Evolutionary conservation across 2,797 vertebrate species (phyloP).

Genomic region (Pseudochirops corinnae): DNA sequence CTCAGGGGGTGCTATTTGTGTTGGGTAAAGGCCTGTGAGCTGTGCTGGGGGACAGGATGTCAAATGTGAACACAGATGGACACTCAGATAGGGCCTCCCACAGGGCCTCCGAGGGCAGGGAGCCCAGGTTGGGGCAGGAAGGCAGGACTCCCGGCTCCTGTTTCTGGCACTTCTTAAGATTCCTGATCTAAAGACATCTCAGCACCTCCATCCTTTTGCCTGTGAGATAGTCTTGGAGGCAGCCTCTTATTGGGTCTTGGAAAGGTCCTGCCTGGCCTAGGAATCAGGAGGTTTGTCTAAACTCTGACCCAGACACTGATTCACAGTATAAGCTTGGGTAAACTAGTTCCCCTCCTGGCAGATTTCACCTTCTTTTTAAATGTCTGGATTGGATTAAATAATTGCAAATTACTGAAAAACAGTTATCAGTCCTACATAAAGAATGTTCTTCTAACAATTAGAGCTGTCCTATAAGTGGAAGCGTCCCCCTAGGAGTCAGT

Average conservation of each 20-base stretch:
- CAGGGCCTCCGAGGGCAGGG: neutral
- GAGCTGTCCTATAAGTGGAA: neutral
- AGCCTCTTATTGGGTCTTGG: neutral
- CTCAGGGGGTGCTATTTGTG: conserved; percentile 2
- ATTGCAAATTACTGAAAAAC: neutral
- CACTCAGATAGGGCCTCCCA: neutral
- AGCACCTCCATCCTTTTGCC: neutral
- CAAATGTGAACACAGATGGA: conserved; percentile 4
- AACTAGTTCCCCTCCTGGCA: neutral
- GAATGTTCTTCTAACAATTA: neutral
- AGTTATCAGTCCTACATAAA: neutral
- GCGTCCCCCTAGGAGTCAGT: neutral
- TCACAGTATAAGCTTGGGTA: neutral
- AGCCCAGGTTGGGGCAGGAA: neutral
- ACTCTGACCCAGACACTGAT: neutral
- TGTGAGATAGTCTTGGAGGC: neutral
- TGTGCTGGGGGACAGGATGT: conserved; percentile 9
- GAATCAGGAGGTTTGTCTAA: neutral
- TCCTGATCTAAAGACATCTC: neutral
- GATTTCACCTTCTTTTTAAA: neutral
- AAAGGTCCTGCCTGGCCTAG: neutral
- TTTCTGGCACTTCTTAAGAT: neutral
- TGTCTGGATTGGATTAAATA: neutral
- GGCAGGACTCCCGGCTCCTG: neutral
- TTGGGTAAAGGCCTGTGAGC: neutral